Percentiles rank a stretch among this genome's conserved stretches.
phyloP scores from a whole-genome alignment of 2,797 vertebrate genomes.

The Sebastolobus alascanus region DNA sequence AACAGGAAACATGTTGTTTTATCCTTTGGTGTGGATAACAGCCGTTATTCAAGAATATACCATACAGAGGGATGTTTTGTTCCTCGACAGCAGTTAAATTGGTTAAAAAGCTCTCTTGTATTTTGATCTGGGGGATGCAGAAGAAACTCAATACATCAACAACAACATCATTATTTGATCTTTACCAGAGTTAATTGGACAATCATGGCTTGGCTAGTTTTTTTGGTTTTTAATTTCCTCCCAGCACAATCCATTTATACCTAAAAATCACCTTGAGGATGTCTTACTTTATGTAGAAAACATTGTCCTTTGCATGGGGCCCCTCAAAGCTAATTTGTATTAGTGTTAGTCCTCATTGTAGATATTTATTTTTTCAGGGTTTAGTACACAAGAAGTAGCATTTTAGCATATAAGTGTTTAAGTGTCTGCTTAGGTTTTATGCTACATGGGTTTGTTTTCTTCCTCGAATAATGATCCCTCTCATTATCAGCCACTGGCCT shows the following conservation, averaged over 20 bases:
- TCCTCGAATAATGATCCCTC: conserved; percentile 17
- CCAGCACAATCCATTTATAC: conserved; percentile 4
- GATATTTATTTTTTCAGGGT: conserved; percentile 20
- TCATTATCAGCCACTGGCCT: conserved; percentile 19
- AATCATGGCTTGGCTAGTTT: conserved; percentile 10
- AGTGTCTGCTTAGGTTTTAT: conserved; percentile 61
- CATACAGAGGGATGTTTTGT: conserved; percentile 48
- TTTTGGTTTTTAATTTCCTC: conserved; percentile 32
- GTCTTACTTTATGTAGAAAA: conserved; percentile 17
- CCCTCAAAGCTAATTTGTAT: conserved; percentile 34
- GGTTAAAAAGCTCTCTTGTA: conserved; percentile 23
- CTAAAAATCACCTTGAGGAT: background rate
- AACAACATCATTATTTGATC: conserved; percentile 34
- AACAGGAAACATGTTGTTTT: conserved; percentile 84
- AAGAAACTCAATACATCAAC: conserved; percentile 35
- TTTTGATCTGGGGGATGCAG: conserved; percentile 36
- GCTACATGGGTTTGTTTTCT: conserved; percentile 58
- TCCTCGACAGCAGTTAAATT: conserved; percentile 27
- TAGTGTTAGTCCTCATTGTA: conserved; percentile 43
- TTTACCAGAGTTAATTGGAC: conserved; percentile 22
- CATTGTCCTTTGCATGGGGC: conserved; percentile 7
- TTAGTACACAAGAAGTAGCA: conserved; percentile 36
- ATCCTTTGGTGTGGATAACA: conserved; percentile 91
- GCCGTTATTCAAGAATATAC: conserved; percentile 79
- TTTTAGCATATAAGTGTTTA: conserved; percentile 53